phyloP scores from a whole-genome alignment of 1,140 invertebrate genomes.

The Drosophila sucinea region DNA sequence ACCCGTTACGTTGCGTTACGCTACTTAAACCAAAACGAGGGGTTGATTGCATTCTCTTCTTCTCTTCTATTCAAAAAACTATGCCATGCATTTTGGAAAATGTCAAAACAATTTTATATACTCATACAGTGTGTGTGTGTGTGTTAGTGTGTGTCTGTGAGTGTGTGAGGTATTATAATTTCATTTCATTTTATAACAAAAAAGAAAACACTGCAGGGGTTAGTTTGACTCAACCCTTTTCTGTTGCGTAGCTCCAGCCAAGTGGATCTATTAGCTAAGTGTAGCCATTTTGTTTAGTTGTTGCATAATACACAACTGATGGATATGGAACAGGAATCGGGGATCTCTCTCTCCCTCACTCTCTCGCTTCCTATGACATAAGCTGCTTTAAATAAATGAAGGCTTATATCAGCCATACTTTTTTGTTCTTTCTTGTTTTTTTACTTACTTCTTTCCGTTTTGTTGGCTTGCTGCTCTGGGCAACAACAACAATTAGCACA shows the following conservation, averaged over 20 bases:
- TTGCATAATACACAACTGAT: constrained; percentile 60
- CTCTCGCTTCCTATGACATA: constrained; percentile 43
- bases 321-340: constrained; percentile 8
- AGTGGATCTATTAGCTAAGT: constrained; percentile 73
- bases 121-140: constrained; percentile 23
- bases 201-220: constrained; percentile 62
- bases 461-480: constrained; percentile 29
- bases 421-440: constrained; percentile 9
- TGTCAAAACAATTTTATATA: constrained; percentile 77
- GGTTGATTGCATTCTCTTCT: constrained; percentile 54
- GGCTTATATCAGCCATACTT: constrained; percentile 44
- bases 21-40: constrained; percentile 42
- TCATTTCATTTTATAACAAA: constrained; percentile 59
- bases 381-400: constrained; percentile 80
- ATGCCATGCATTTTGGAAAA: constrained; percentile 67
- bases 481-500: constrained; percentile 50
- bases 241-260: constrained; percentile 43
- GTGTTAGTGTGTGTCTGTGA: constrained; percentile 15
- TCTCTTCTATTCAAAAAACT: constrained; percentile 32
- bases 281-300: constrained; percentile 74
- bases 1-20: constrained; percentile 54
- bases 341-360: constrained; percentile 9
- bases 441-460: constrained; percentile 26
- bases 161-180: constrained; percentile 66
- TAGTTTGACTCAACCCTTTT: constrained; percentile 60